Evolutionary conservation across 2,797 vertebrate genomes (phyloP).

Genomic region (Atherinosoma microstoma): DNA sequence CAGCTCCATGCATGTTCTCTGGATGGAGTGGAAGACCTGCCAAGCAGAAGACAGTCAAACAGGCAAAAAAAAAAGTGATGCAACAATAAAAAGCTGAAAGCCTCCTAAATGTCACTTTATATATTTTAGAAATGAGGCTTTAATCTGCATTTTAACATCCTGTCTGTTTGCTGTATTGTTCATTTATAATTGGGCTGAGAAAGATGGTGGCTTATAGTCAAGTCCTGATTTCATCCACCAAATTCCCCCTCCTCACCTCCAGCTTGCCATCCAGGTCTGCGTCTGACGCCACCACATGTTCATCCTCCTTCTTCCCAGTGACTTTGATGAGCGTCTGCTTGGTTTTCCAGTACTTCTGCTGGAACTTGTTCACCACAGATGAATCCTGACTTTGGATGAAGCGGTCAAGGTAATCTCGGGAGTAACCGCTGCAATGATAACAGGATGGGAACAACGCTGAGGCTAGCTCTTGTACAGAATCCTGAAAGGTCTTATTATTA

Average conservation of each 20-base stretch:
- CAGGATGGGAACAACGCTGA: background rate
- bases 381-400: slow-evolving; percentile 91
- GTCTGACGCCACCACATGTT: slow-evolving; percentile 95
- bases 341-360: slow-evolving; percentile 97
- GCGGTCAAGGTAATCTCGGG: slow-evolving; percentile 89
- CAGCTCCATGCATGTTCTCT: slow-evolving; percentile 98
- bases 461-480: background rate
- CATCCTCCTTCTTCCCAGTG: slow-evolving; percentile 96
- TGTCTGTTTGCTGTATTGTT: background rate
- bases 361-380: slow-evolving; percentile 96
- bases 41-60: slow-evolving; percentile 3
- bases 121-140: no score
- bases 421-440: slow-evolving; percentile 81
- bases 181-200: background rate
- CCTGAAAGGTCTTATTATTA: background rate
- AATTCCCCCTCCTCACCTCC: slow-evolving; percentile 85
- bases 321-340: slow-evolving; percentile 97
- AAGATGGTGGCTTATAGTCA: background rate
- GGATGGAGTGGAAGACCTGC: slow-evolving; percentile 97
- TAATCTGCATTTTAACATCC: background rate
- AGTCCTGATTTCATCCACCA: no score
- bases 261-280: slow-evolving; percentile 95
- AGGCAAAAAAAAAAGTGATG: no score
- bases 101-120: no score
- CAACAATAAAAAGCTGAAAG: no score